Evolutionary conservation across 2,113 vertebrate species (phyloP), one percentile per base, ranked within the genome.

Genomic region (Gavialis gangeticus): DNA sequence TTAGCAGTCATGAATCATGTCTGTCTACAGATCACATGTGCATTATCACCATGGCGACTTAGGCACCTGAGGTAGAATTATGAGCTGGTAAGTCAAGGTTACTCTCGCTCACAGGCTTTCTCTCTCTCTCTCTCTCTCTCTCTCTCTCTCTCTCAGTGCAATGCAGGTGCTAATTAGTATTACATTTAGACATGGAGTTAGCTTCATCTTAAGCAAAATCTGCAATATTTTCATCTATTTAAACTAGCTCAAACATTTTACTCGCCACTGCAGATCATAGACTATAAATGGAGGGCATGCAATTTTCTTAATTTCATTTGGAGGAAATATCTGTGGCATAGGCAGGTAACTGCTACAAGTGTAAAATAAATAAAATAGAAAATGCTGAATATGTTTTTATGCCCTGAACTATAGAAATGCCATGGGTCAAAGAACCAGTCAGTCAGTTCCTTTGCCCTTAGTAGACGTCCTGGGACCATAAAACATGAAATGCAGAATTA

Each of bases 31-130:
- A 58, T 79, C 2, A n/a, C 37, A 54, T 18, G 57, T 91, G 54
- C 2, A 15, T 80, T 89, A 93, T 93, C 37, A 93, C 93, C 94
- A 88, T 71, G 79, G 89, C 4, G 84, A n/a, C 85, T 34, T 89
- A 79, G 75, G 81, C 62, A 94, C 64, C 79, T 24, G 5, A 54
- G 37, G 83, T 79, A 89, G 87, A 97, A 96, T 69, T 79, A 93
- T 46, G 75, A 95, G 57, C 88, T 79, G 22, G 55, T 92, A 88
- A 91, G 80, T 93, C 25, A 88, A 83, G 80, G 75, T 62, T 90
- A 67, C 18, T 75, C 25, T n/a, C 16, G 7, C 8, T 91, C 5
- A 19, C 34, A 34, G 34, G 34, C 64, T 90, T 30, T 66, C 84
- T 16, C 11, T 30, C n/a, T 54, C 77, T 63, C 80, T 54, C 13